These are phyloP conservation scores for Myotis pilosus DNA, from an alignment of 2,797 vertebrate species.

Conservation along the genomic window DNA sequence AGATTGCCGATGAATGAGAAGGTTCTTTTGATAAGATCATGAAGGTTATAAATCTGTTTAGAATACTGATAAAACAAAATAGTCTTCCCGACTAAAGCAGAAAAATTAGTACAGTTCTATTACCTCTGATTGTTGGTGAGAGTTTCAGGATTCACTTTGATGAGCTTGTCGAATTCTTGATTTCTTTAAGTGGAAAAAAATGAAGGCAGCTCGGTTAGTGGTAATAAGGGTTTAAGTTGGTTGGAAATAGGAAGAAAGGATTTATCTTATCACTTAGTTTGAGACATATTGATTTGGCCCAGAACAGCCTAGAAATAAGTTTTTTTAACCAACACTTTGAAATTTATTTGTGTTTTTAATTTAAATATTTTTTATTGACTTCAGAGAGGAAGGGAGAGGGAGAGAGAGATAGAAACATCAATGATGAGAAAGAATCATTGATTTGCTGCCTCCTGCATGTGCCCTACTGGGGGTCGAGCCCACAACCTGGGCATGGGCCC, in stretches of 20 bases:
- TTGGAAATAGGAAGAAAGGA: not conserved
- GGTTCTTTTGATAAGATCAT: not conserved
- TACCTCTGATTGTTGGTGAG: conserved; percentile 67
- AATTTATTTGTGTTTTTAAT: not conserved
- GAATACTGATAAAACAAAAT: conserved; percentile 37
- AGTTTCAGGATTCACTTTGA: conserved; percentile 66
- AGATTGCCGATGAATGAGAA: not conserved
- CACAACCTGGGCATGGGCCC: too few species aligned
- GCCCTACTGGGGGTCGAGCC: too few species aligned
- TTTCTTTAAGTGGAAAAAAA: conserved; percentile 60
- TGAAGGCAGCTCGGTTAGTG: conserved; percentile 27
- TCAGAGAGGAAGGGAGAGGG: too few species aligned
- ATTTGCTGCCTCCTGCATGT: too few species aligned
- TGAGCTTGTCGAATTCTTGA: conserved; percentile 71
- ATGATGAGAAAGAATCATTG: too few species aligned
- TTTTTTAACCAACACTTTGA: not conserved
- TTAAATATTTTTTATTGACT: too few species aligned
- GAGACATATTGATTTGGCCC: not conserved
- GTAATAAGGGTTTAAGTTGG: not conserved
- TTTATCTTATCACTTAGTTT: not conserved
- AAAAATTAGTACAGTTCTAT: conserved; percentile 21
- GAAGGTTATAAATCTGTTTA: not conserved
- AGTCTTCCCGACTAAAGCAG: conserved; percentile 3
- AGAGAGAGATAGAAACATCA: too few species aligned
- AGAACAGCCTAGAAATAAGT: not conserved